Percentiles rank a stretch among this genome's conserved stretches.
These are phyloP conservation scores for Falco berigora DNA, from an alignment of 2,797 vertebrate genomes.

Conservation along the genomic window DNA sequence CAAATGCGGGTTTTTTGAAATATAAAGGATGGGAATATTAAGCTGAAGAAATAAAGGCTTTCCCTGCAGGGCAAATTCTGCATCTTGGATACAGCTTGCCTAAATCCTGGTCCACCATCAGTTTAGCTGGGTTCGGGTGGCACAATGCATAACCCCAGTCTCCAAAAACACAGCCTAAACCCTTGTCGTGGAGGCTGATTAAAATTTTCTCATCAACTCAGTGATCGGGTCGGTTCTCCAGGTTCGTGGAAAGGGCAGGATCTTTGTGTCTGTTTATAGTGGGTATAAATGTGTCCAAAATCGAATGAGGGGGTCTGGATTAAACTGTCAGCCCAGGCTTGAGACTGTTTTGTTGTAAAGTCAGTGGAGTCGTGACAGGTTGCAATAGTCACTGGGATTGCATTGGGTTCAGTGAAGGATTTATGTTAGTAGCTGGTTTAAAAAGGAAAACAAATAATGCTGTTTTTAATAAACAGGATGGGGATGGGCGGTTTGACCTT, in stretches of 20 bases:
- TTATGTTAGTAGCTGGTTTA: neutral
- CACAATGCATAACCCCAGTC: neutral
- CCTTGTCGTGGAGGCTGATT: neutral
- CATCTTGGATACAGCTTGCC: neutral
- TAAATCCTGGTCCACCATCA: neutral
- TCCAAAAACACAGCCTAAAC: neutral
- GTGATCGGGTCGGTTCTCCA: rapidly evolving
- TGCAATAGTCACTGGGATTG: neutral
- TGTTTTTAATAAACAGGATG: neutral
- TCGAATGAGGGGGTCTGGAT: neutral
- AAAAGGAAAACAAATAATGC: neutral
- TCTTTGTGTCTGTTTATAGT: neutral
- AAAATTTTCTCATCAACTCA: neutral
- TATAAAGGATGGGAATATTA: neutral
- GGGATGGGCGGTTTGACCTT: rapidly evolving
- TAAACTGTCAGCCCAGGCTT: neutral
- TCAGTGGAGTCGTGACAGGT: rapidly evolving
- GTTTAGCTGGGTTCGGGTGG: neutral
- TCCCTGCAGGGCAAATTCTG: neutral
- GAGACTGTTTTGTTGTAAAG: neutral
- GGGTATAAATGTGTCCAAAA: neutral
- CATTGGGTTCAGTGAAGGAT: neutral
- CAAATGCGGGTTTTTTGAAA: neutral
- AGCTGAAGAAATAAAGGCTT: neutral
- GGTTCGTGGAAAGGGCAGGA: neutral